Percentiles rank a stretch among this genome's conserved stretches.
Evolutionary conservation across 2,113 vertebrate genomes (phyloP).

Genomic region (Parotia lawesii): DNA sequence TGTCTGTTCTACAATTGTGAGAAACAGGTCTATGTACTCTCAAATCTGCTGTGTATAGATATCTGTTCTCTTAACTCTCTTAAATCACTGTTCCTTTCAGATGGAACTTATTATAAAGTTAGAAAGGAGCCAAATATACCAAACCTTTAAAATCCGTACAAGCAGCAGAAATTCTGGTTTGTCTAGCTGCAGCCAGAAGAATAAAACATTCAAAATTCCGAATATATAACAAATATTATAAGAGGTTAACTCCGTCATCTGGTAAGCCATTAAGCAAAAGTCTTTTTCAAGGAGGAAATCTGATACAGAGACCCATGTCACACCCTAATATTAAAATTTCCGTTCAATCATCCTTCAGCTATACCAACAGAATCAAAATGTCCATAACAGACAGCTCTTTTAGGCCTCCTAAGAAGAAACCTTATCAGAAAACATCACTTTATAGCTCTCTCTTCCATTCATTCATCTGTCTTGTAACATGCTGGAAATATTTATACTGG

Average conservation of each 20-base stretch:
- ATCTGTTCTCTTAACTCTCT: neutral
- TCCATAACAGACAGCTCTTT: neutral
- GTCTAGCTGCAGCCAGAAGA: neutral
- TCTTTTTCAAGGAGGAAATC: neutral
- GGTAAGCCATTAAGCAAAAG: neutral
- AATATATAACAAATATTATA: neutral
- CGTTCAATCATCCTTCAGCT: neutral
- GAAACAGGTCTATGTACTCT: neutral
- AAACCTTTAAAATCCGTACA: neutral
- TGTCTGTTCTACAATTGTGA: neutral
- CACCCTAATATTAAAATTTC: neutral
- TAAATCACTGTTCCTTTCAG: neutral
- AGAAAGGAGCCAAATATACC: neutral
- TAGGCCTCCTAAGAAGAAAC: neutral
- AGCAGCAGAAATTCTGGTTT: neutral
- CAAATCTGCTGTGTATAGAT: neutral
- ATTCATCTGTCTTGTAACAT: neutral
- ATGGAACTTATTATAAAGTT: neutral
- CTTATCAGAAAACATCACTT: neutral
- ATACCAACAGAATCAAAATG: neutral
- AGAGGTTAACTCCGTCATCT: neutral
- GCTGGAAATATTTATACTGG: neutral
- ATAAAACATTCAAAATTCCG: neutral
- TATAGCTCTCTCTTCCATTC: neutral
- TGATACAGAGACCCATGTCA: neutral